Percentiles rank a stretch among this genome's conserved stretches.
Evolutionary conservation across 2,797 vertebrate genomes (phyloP).

Genomic region (Craterocephalus amniculus): DNA sequence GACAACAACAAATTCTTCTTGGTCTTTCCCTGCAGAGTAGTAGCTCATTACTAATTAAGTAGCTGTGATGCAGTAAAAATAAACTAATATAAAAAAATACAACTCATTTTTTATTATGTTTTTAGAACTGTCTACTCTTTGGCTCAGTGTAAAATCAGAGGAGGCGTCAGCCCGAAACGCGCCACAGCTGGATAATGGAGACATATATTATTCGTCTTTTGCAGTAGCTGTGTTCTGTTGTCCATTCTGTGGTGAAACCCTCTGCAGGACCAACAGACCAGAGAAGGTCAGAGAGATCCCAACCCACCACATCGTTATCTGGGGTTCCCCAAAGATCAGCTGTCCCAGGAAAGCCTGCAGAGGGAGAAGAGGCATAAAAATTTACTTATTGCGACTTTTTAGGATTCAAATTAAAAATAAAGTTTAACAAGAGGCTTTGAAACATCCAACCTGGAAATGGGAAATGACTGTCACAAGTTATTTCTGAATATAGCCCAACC

Average conservation of each 20-base stretch:
- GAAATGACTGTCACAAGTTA: slow-evolving; percentile 17
- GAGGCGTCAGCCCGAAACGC: slow-evolving; percentile 24
- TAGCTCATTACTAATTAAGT: not conserved
- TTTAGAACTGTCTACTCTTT: slow-evolving; percentile 19
- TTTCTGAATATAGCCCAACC: slow-evolving; percentile 43
- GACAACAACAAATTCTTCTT: not conserved
- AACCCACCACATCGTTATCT: slow-evolving; percentile 91
- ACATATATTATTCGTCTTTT: slow-evolving; percentile 71
- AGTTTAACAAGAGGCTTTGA: not conserved
- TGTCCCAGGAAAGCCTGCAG: slow-evolving; percentile 83
- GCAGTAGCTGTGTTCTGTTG: slow-evolving; percentile 56
- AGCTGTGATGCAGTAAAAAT: not conserved
- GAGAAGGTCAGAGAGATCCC: slow-evolving; percentile 91
- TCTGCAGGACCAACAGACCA: slow-evolving; percentile 90
- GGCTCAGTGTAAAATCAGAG: slow-evolving; percentile 31
- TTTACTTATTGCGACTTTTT: not conserved
- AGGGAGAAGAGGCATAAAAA: not conserved
- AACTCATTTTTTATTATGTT: not conserved
- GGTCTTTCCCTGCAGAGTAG: not conserved
- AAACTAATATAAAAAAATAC: slow-evolving; percentile 1
- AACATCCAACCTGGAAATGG: slow-evolving; percentile 6
- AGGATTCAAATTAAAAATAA: not conserved
- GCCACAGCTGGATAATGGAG: slow-evolving; percentile 46
- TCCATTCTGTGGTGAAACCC: slow-evolving; percentile 72
- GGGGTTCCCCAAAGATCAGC: slow-evolving; percentile 84